Conservation (phyloP, 2,113 vertebrate species). For the Sylvietta virens region DNA sequence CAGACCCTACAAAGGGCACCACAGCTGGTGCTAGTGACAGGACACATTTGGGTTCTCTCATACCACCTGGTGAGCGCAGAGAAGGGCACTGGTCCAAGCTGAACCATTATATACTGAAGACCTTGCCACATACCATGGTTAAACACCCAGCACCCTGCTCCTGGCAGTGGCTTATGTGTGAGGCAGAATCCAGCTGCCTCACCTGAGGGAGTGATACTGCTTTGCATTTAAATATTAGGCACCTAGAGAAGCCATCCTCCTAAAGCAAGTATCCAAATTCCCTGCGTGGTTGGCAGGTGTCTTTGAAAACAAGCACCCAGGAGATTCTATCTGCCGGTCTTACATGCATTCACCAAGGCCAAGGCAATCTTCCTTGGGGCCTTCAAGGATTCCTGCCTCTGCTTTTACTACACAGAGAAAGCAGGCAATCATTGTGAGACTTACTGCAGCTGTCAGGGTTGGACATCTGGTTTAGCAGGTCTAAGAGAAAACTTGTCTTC, state of each 20-base stretch:
- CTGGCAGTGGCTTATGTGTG: not conserved
- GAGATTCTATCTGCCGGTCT: not conserved
- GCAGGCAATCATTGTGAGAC: fast-evolving
- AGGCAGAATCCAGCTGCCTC: not conserved
- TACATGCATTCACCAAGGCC: not conserved
- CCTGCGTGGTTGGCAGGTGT: not conserved
- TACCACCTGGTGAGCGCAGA: not conserved
- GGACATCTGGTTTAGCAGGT: not conserved
- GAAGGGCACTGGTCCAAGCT: not conserved
- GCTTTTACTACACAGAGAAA: not conserved
- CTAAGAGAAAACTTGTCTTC: not conserved
- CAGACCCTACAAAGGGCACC: not conserved
- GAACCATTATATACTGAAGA: not conserved
- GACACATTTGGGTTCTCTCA: not conserved
- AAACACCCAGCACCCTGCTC: not conserved
- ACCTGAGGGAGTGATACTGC: not conserved
- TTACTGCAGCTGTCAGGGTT: not conserved
- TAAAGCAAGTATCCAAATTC: not conserved
- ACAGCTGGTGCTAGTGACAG: not conserved
- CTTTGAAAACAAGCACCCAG: not conserved
- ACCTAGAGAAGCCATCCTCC: not conserved
- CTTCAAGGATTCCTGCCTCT: not conserved
- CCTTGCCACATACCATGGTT: not conserved
- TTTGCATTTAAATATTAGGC: not conserved
- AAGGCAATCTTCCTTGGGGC: not conserved